These are phyloP conservation scores for Calameuta filiformis DNA, from an alignment of 2,888 invertebrate species.

Conservation along the genomic window DNA sequence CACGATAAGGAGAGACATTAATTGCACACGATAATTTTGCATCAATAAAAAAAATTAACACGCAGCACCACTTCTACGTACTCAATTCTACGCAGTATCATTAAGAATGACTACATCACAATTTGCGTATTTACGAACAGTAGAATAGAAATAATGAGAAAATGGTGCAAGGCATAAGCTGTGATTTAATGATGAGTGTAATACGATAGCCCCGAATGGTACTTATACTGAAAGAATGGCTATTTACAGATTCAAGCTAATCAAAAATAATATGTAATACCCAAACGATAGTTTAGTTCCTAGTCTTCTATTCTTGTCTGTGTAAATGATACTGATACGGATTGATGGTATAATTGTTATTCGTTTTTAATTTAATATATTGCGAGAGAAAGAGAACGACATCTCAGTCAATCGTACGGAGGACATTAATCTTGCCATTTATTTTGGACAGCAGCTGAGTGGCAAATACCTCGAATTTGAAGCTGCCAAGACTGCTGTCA, in stretches of 20 bases:
- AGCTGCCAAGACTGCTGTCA: conserved; percentile 77
- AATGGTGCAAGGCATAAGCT: conserved; percentile 38
- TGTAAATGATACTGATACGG: background rate
- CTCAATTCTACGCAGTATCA: background rate
- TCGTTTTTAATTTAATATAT: background rate
- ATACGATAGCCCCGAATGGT: background rate
- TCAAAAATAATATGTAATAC: background rate
- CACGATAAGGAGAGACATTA: background rate
- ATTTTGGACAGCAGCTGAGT: conserved; percentile 14
- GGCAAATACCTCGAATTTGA: conserved; percentile 73
- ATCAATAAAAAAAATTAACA: background rate
- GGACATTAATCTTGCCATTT: background rate
- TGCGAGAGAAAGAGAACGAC: background rate
- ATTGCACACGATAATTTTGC: background rate
- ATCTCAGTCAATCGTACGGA: background rate
- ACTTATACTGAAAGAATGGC: background rate
- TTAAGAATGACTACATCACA: background rate
- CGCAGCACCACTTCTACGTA: background rate
- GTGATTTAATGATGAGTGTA: conserved; percentile 5
- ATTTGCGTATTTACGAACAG: conserved; percentile 11
- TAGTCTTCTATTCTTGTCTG: background rate
- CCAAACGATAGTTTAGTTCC: background rate
- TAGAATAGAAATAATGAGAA: conserved; percentile 31
- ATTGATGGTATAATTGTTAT: too few species aligned
- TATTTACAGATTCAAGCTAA: background rate